Percentiles rank a stretch among this genome's conserved stretches.
phyloP scores from a whole-genome alignment of 2,888 invertebrate genomes.

The Lucinisca nassula region DNA sequence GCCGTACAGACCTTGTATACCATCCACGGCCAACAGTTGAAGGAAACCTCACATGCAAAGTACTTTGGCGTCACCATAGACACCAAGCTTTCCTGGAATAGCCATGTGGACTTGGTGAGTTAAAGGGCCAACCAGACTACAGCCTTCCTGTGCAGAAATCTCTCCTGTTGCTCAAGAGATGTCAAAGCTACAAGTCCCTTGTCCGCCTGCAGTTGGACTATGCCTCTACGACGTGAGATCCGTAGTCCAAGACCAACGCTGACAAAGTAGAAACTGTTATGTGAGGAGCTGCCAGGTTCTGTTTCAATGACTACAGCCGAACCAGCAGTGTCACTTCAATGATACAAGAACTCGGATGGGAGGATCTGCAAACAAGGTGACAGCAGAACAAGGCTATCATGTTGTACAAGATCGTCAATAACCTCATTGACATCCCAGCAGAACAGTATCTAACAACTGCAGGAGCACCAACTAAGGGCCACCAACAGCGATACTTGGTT shows the following conservation, averaged over 20 bases:
- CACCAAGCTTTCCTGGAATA: not conserved
- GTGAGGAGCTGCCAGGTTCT: not conserved
- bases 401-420: not conserved
- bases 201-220: not conserved
- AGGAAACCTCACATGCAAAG: not conserved
- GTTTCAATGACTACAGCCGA: not conserved
- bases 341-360: too few species aligned
- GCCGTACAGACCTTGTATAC: not conserved
- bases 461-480: not conserved
- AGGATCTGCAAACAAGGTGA: not conserved
- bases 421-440: not conserved
- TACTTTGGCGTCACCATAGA: not conserved
- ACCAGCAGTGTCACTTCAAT: not conserved
- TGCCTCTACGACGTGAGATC: not conserved
- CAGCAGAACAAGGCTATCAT: not conserved
- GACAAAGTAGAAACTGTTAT: not conserved
- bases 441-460: not conserved
- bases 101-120: not conserved
- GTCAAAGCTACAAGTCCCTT: not conserved
- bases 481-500: not conserved
- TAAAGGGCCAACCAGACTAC: slow-evolving; percentile 4
- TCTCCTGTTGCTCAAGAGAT: not conserved
- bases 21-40: not conserved
- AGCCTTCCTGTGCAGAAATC: not conserved
- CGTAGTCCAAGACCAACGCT: not conserved